Percentiles rank a stretch among this genome's conserved stretches.
Evolutionary conservation across 2,888 invertebrate genomes (phyloP).

Genomic region (Luperina nickerlii): DNA sequence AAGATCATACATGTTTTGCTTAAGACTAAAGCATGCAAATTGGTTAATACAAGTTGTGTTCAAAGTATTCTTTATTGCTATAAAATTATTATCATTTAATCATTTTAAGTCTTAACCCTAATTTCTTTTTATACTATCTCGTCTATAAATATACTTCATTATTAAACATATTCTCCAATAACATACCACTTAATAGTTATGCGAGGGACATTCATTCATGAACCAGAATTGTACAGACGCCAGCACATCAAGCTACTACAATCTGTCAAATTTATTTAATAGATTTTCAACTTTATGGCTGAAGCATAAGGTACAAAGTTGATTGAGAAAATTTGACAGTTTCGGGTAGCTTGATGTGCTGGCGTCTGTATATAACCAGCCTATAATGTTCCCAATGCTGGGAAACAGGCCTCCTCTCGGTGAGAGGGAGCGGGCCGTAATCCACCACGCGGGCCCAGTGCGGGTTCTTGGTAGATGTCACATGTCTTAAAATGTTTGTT

Average conservation of each 20-base stretch:
- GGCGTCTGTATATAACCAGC: background rate
- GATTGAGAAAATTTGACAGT: no score
- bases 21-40: no score
- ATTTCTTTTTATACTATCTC: background rate
- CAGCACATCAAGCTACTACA: no score
- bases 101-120: background rate
- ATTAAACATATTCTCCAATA: background rate
- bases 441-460: background rate
- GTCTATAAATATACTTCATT: background rate
- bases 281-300: no score
- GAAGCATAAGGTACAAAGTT: no score
- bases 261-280: no score
- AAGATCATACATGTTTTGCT: no score
- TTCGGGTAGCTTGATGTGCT: no score
- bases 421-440: background rate
- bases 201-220: background rate
- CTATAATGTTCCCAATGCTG: background rate
- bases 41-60: no score
- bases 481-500: background rate
- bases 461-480: no score
- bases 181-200: background rate
- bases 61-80: no score
- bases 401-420: background rate
- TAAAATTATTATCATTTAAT: no score
- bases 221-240: background rate